These are phyloP conservation scores for Xyliphius kryptos DNA, from an alignment of 2,113 vertebrate species.

Conservation along the genomic window DNA sequence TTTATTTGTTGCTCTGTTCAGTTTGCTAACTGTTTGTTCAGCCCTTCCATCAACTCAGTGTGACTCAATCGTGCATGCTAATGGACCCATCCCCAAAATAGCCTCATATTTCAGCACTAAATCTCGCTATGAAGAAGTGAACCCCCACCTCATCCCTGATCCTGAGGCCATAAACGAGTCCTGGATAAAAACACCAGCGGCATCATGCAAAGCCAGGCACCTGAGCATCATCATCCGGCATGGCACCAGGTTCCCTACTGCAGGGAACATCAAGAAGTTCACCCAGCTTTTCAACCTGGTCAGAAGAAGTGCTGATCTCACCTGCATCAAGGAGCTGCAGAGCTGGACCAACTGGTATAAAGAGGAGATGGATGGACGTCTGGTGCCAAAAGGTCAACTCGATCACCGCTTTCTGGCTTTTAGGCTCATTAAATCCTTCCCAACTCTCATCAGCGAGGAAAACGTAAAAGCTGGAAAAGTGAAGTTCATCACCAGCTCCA, in stretches of 20 bases:
- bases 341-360: conserved; percentile 81
- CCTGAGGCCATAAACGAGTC: conserved; percentile 64
- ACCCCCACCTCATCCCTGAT: conserved; percentile 63
- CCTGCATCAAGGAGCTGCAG: conserved; percentile 55
- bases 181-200: conserved; percentile 52
- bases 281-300: conserved; percentile 62
- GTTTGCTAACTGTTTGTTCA: conserved; percentile 5
- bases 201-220: conserved; percentile 68
- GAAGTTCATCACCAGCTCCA: conserved; percentile 81
- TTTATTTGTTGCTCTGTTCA: conserved; percentile 10
- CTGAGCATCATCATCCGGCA: conserved; percentile 79
- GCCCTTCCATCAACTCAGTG: conserved; percentile 10
- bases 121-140: conserved; percentile 82
- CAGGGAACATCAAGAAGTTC: conserved; percentile 75
- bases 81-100: conserved; percentile 45
- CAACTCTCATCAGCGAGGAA: conserved; percentile 66
- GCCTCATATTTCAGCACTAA: conserved; percentile 81
- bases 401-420: conserved; percentile 76
- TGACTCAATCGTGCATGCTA: not conserved
- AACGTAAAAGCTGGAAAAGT: conserved; percentile 59
- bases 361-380: conserved; percentile 81
- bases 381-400: conserved; percentile 70
- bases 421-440: conserved; percentile 76
- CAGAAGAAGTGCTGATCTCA: conserved; percentile 24
- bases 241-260: conserved; percentile 84